phyloP scores from a whole-genome alignment of 2,797 vertebrate species.

The Tamandua tetradactyla region DNA sequence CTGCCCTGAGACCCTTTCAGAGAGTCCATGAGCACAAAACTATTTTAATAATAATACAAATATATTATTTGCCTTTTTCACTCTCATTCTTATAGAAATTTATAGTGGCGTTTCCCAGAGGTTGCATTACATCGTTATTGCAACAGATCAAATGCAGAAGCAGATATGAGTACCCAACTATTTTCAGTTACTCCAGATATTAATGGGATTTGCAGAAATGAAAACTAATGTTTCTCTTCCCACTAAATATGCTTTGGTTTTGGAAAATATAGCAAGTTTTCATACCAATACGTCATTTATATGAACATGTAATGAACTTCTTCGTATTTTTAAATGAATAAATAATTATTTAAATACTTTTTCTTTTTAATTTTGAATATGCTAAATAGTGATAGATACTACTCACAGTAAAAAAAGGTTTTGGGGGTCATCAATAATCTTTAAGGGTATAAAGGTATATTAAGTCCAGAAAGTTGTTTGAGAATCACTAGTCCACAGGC shows the following conservation, averaged over 20 bases:
- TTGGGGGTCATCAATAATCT: not conserved
- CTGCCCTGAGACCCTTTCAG: not conserved
- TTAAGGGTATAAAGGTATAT: not conserved
- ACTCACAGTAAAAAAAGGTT: not conserved
- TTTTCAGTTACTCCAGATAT: not conserved
- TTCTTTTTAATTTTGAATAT: not conserved
- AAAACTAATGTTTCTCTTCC: not conserved
- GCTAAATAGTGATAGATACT: not conserved
- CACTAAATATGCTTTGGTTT: not conserved
- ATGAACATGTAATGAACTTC: not conserved
- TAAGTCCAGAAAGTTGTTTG: not conserved
- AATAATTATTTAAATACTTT: not conserved
- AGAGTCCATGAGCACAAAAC: not conserved
- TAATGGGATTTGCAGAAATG: not conserved
- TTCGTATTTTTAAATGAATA: slow-evolving; percentile 15
- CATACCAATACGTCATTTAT: not conserved
- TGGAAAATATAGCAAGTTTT: not conserved
- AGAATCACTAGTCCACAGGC: not conserved
- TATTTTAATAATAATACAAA: not conserved
- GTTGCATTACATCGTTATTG: not conserved
- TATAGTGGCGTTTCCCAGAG: not conserved
- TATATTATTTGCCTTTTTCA: not conserved
- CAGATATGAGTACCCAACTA: not conserved
- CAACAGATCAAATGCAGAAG: not conserved
- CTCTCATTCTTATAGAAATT: not conserved